These are phyloP conservation scores for Psophia crepitans DNA, from an alignment of 2,113 vertebrate species.

Conservation along the genomic window DNA sequence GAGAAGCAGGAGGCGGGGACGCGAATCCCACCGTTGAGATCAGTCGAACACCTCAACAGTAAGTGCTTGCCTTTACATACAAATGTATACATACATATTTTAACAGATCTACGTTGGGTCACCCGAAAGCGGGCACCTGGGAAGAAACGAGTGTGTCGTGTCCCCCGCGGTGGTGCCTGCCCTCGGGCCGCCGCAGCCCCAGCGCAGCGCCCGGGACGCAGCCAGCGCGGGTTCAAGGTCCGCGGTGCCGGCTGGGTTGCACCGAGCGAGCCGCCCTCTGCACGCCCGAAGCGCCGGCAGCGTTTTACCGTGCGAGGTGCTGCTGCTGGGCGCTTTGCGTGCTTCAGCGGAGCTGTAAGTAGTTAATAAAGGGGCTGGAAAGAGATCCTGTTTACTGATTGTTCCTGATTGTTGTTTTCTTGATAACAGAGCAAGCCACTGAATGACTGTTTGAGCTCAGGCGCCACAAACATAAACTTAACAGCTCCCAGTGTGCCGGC, in stretches of 20 bases:
- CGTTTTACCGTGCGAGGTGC: not conserved
- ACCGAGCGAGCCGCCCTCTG: no score
- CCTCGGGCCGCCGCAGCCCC: not conserved
- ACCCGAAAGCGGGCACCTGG: not conserved
- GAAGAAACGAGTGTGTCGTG: no score
- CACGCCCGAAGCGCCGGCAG: not conserved
- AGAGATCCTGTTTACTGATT: slow-evolving; percentile 76
- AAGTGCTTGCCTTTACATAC: slow-evolving; percentile 26
- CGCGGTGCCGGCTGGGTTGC: not conserved
- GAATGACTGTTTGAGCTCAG: slow-evolving; percentile 78
- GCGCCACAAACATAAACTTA: slow-evolving; percentile 83
- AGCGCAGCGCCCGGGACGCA: rapidly evolving
- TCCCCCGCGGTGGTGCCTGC: not conserved
- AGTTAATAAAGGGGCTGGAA: slow-evolving; percentile 67
- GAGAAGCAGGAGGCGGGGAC: not conserved
- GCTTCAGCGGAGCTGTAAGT: slow-evolving; percentile 27
- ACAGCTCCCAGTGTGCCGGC: slow-evolving; percentile 71
- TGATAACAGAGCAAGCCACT: slow-evolving; percentile 79
- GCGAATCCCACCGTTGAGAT: not conserved
- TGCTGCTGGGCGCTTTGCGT: not conserved
- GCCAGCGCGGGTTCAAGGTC: no score
- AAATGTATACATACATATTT: not conserved
- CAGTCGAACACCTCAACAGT: slow-evolving; percentile 26
- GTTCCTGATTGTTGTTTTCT: slow-evolving; percentile 79
- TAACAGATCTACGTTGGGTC: not conserved